Evolutionary conservation across 2,888 invertebrate genomes (phyloP), one percentile per base, ranked within the genome.

Genomic region (Ectemnius continuus): DNA sequence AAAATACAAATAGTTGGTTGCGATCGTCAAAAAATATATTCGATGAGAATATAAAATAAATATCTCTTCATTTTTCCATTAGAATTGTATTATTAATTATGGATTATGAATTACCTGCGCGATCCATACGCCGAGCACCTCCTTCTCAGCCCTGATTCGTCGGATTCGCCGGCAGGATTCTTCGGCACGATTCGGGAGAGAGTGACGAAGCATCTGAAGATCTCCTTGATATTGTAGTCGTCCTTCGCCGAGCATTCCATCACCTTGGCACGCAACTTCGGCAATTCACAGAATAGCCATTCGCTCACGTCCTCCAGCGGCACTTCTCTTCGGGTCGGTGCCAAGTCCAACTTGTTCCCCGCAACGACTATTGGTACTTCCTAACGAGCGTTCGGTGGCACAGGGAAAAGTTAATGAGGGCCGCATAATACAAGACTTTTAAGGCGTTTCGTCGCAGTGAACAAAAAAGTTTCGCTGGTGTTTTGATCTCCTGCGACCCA

Each of bases 331-430:
- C 94, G 94, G 71, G 95, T 94, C 80, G 93, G 91, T 11, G 95
- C 94, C 72, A 96, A 91, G 90, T 97, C 97, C 76, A 94, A 92
- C 92, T 97, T 97, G 91, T 97, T 97, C 67, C 97, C 97, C 14
- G 96, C 96, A 68, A 97, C 94, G 45, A 97, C 96, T 85, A 96
- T 96, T 47, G 97, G 97, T 73, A 97, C 94, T 84, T 96, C 95
- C 92, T 95, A 93, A 73, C 52, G n/a, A 16, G 16, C 52, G n/a
- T 52, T 52, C 36, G n/a, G n/a, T 8, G 36, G 11, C 11, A 26
- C 52, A 63, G 1, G 14, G 63, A 14, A 52, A 26, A 23, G 28
- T 48, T 18, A 48, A 36, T 36, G 36, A 36, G 36, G 36, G 4
- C 36, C 36, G 36, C 36, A 36, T 36, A 11, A 36, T 36, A 11